Percentiles rank a stretch among this genome's conserved stretches.
Conservation (phyloP, 2,888 invertebrate genomes). For the Onthophagus sagittarius region DNA sequence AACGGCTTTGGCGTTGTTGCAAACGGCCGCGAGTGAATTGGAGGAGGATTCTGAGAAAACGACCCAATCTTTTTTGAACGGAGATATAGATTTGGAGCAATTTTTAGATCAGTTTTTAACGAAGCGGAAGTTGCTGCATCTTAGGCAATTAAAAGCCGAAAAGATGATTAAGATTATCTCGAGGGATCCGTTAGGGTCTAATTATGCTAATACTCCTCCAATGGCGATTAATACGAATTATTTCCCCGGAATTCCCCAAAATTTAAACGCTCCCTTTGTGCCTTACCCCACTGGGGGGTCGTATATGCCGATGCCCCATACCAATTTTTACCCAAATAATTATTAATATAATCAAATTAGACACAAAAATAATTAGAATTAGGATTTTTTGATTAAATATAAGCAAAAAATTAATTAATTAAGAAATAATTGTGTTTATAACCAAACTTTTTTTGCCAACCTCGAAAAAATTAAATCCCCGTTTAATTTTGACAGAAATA, state of each 20-base stretch:
- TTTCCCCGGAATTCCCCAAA: slow-evolving; percentile 47
- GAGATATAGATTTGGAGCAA: slow-evolving; percentile 68
- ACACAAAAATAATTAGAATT: too few relatives aligned
- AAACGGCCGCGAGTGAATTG: slow-evolving; percentile 86
- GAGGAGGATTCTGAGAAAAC: slow-evolving; percentile 89
- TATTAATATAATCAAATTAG: slow-evolving; percentile 18
- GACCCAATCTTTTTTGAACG: slow-evolving; percentile 76
- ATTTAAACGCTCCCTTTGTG: slow-evolving; percentile 43
- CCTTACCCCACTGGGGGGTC: slow-evolving; percentile 71
- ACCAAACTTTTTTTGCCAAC: too few relatives aligned
- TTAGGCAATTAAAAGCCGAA: slow-evolving; percentile 86
- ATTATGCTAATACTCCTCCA: slow-evolving; percentile 46
- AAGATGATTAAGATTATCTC: slow-evolving; percentile 78
- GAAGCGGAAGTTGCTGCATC: slow-evolving; percentile 71
- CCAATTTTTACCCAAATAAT: slow-evolving; percentile 42
- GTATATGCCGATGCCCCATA: slow-evolving; percentile 73
- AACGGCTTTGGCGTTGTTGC: slow-evolving; percentile 80
- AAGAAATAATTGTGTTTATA: too few relatives aligned
- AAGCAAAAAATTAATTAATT: too few relatives aligned
- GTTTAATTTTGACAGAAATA: too few relatives aligned
- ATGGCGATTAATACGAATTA: slow-evolving; percentile 46
- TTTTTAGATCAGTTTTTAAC: slow-evolving; percentile 82
- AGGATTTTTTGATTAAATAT: too few relatives aligned
- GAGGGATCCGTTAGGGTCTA: slow-evolving; percentile 37
- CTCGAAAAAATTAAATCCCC: too few relatives aligned